Conservation (phyloP, 1,140 invertebrate genomes). For the Drosophila tristis region DNA sequence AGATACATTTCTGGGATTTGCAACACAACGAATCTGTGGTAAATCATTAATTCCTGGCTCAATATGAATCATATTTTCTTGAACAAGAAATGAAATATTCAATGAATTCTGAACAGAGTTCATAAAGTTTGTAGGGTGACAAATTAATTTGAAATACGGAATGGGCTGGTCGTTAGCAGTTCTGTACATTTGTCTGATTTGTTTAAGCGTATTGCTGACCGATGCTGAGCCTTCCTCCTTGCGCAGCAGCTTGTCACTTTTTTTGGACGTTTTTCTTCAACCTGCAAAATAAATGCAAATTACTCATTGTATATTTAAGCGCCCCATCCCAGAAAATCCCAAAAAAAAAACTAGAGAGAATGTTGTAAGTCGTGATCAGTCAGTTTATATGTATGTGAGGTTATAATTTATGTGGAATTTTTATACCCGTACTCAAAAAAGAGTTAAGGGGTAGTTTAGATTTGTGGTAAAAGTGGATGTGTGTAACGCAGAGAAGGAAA, state of each 20-base stretch:
- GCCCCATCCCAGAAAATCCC: too few species aligned
- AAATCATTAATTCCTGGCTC: conserved; percentile 47
- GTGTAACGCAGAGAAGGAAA: too few species aligned
- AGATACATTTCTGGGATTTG: not conserved
- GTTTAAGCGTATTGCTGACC: conserved; percentile 47
- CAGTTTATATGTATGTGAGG: too few species aligned
- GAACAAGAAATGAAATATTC: conserved; percentile 63
- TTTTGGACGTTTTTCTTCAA: conserved; percentile 59
- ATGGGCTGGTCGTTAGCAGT: conserved; percentile 49
- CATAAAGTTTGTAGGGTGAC: conserved; percentile 67
- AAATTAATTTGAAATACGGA: conserved; percentile 71
- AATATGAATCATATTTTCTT: conserved; percentile 57
- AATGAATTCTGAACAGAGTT: conserved; percentile 67
- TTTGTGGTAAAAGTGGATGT: too few species aligned
- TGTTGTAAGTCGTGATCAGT: too few species aligned
- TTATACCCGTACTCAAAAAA: too few species aligned
- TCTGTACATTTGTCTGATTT: conserved; percentile 51
- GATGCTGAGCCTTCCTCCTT: conserved; percentile 63
- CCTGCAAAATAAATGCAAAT: conserved; percentile 9
- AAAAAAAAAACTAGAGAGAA: too few species aligned
- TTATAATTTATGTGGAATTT: too few species aligned
- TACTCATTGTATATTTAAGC: too few species aligned
- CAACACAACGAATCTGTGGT: conserved; percentile 45
- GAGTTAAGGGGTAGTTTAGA: too few species aligned
- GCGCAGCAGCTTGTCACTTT: conserved; percentile 62